These are phyloP conservation scores for Montipora capitata DNA, from an alignment of 92 coral and sea anemone genomes.

Conservation along the genomic window DNA sequence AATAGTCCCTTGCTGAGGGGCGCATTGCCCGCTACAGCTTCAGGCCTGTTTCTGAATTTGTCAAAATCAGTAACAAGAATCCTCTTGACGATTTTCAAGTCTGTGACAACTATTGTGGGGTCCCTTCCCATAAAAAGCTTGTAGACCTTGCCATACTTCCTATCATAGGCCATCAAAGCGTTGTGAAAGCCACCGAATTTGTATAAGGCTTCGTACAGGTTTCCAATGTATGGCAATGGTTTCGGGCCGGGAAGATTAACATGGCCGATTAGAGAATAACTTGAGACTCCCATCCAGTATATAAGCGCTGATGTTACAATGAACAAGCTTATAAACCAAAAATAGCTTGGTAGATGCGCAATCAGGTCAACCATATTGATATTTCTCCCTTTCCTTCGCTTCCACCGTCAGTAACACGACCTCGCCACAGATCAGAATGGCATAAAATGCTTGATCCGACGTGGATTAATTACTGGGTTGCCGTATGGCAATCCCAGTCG, in stretches of 20 bases:
- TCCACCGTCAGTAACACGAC: neutral
- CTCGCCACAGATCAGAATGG: too few species aligned
- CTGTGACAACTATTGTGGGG: slow-evolving; percentile 70
- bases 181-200: slow-evolving; percentile 84
- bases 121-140: slow-evolving; percentile 80
- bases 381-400: neutral
- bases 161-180: slow-evolving; percentile 73
- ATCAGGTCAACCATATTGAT: neutral
- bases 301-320: slow-evolving; percentile 33
- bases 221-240: slow-evolving; percentile 89
- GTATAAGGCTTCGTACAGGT: slow-evolving; percentile 62
- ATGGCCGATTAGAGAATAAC: slow-evolving; percentile 65
- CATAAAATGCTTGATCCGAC: too few species aligned
- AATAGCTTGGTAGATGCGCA: neutral
- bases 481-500: too few species aligned
- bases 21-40: slow-evolving; percentile 67
- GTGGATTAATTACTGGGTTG: too few species aligned
- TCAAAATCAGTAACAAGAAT: slow-evolving; percentile 81
- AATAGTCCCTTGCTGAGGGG: slow-evolving; percentile 68
- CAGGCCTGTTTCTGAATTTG: slow-evolving; percentile 88
- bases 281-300: slow-evolving; percentile 85
- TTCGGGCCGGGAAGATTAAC: slow-evolving; percentile 75
- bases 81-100: slow-evolving; percentile 80
- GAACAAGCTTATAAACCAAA: slow-evolving; percentile 26
- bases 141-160: slow-evolving; percentile 81